Base-by-base conservation (phyloP, 2,888 invertebrate species). In the Brachyopa scutellaris region DNA sequence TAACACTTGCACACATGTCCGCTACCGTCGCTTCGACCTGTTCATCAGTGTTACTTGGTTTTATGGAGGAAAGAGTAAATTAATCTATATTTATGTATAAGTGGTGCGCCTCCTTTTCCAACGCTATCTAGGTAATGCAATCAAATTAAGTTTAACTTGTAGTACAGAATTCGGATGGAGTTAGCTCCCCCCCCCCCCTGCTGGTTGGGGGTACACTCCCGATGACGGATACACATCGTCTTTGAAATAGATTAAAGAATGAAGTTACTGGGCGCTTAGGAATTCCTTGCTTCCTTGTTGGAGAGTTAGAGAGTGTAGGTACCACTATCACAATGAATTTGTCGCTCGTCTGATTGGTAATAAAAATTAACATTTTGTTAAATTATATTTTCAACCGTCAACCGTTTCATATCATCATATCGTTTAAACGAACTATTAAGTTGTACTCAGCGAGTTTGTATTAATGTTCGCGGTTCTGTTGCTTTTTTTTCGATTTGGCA, bases 81-180 rank as follows among this genome's bases (percentile, higher is more conserved):
- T 82, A 82, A 82, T 82, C 82, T 82, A 72, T 66, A 82, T 77
- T 77, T 77, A 66, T 82, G 77, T 36, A n/a, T n/a, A 82, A 77
- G 77, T 82, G 82, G 77, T 82, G 82, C 77, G 55, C 82, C 82
- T 82, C 45, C 82, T 77, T 72, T 72, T 67, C 70, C 76, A n/a
- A 82, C 82, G 73, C 85, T 85, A 85, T 85, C 85, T 85, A 49
- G 66, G 85, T 82, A 84, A 85, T 85, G 85, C 85, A 85, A 85
- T 85, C 85, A 85, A 85, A 85, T 85, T 85, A 84, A 84, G 77
- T 72, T 78, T 69, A 70, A 53, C 77, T 61, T 53, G 40, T 31
- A 59, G 78, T 45, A 53, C 47, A 31, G 61, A 13, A 7, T 31
- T 76, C n/a, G n/a, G n/a, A n/a, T n/a, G n/a, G n/a, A n/a, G n/a